Evolutionary conservation across 1,140 invertebrate genomes (phyloP).

Genomic region (Araneus ventricosus): DNA sequence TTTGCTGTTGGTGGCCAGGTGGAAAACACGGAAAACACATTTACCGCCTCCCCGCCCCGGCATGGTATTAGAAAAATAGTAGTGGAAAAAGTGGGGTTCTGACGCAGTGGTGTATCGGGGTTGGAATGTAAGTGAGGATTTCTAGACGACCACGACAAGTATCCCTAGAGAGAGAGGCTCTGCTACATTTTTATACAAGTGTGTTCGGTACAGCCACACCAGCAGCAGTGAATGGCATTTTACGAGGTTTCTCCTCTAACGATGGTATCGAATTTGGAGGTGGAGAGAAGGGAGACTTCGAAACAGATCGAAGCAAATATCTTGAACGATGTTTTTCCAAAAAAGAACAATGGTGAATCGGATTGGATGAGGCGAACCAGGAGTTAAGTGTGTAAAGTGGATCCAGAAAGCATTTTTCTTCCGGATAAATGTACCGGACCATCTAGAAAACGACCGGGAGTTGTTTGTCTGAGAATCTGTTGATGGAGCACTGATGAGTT

Average conservation of each 20-base stretch:
- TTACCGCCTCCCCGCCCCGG: conserved; percentile 7
- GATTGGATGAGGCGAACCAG: conserved; percentile 32
- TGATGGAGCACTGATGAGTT: conserved; percentile 64
- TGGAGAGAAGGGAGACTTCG: not conserved
- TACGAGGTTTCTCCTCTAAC: conserved; percentile 32
- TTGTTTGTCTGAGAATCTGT: conserved; percentile 35
- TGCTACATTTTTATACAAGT: conserved; percentile 58
- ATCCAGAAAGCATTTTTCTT: conserved; percentile 46
- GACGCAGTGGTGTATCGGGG: conserved; percentile 7
- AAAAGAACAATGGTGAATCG: conserved; percentile 55
- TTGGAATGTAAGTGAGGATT: conserved; percentile 48
- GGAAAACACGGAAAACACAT: conserved; percentile 71
- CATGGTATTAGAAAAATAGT: conserved; percentile 26
- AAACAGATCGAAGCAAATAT: conserved; percentile 57
- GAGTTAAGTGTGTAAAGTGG: conserved; percentile 68
- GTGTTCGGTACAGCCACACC: conserved; percentile 19
- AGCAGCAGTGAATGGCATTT: conserved; percentile 40
- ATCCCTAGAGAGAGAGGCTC: conserved; percentile 27
- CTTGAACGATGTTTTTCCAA: conserved; percentile 39
- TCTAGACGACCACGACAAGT: conserved; percentile 56
- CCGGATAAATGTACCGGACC: conserved; percentile 43
- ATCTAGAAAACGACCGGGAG: conserved; percentile 39
- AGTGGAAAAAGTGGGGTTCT: not conserved
- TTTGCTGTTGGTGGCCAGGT: conserved; percentile 45
- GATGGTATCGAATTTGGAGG: conserved; percentile 33